Conservation (phyloP, 2,113 vertebrate species). For the Vimba vimba region DNA sequence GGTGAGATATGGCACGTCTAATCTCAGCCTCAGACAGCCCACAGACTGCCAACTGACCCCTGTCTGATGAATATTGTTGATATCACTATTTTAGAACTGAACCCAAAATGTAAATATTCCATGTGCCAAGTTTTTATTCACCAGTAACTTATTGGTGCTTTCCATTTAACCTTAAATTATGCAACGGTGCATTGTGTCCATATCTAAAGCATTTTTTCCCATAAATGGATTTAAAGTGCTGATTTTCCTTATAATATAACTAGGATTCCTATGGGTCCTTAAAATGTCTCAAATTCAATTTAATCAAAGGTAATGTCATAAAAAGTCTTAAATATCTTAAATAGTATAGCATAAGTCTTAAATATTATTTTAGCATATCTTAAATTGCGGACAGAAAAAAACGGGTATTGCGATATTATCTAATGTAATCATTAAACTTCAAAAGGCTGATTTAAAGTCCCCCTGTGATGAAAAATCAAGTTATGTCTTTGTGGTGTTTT, state of each 20-base stretch:
- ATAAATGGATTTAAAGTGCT: not conserved
- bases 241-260: not conserved
- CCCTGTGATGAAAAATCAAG: too few relatives aligned
- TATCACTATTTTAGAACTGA: not conserved
- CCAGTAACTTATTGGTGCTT: not conserved
- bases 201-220: not conserved
- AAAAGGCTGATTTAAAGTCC: not conserved
- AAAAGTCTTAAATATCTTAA: not conserved
- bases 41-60: too few relatives aligned
- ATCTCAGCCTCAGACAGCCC: not conserved
- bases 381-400: not conserved
- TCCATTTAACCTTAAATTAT: not conserved
- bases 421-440: not conserved
- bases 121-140: not conserved
- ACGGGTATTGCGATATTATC: not conserved
- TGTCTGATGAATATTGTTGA: not conserved
- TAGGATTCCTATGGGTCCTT: not conserved
- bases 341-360: not conserved
- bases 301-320: not conserved
- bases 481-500: too few relatives aligned
- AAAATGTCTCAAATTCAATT: not conserved
- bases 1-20: constrained; percentile 70
- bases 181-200: not conserved
- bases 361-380: not conserved
- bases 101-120: not conserved